phyloP scores from a whole-genome alignment of 2,113 vertebrate genomes.

The Alethe castanea region DNA sequence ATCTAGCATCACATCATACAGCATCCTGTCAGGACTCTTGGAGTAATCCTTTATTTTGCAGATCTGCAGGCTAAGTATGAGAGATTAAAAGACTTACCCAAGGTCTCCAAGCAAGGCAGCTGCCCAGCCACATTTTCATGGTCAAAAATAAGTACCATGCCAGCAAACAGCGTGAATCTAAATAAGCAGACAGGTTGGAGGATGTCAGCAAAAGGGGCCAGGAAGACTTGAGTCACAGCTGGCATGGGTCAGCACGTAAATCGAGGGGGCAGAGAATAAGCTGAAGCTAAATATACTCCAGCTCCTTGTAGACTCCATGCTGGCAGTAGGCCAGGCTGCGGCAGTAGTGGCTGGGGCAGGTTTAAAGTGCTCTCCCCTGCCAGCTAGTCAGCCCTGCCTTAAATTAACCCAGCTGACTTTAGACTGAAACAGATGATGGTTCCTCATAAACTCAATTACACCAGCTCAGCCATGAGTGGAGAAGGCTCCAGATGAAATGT shows the following conservation, averaged over 20 bases:
- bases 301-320: neutral
- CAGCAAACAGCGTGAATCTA: neutral
- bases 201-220: neutral
- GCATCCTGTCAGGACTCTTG: neutral
- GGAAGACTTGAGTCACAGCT: constrained; percentile 7
- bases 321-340: constrained; percentile 19
- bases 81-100: neutral
- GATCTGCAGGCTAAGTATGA: neutral
- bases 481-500: neutral
- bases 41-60: neutral
- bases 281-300: constrained; percentile 42
- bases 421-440: constrained; percentile 27
- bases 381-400: constrained; percentile 42
- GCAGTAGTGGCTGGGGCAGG: constrained; percentile 3
- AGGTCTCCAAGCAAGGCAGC: neutral
- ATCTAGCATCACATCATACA: neutral
- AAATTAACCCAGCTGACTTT: constrained; percentile 45
- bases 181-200: neutral
- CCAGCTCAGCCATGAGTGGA: neutral
- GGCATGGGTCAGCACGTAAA: neutral
- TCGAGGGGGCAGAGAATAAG: neutral
- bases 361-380: constrained; percentile 17
- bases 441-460: constrained; percentile 16
- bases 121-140: neutral
- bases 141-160: fast-evolving